Conservation (phyloP, 2,113 vertebrate genomes). For the Abramis brama region DNA sequence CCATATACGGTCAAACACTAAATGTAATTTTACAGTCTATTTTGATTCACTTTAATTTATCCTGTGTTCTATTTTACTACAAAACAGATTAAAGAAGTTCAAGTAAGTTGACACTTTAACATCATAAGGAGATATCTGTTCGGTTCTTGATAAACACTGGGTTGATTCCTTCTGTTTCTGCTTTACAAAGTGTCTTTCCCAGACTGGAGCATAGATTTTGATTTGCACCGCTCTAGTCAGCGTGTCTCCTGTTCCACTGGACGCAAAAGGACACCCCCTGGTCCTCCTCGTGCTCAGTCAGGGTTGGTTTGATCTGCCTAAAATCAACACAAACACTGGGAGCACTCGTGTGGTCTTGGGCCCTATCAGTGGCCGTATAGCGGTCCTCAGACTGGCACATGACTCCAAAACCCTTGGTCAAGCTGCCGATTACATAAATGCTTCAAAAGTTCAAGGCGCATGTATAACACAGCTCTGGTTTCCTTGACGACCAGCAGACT, state of each 20-base stretch:
- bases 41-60: background rate
- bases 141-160: background rate
- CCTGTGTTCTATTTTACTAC: background rate
- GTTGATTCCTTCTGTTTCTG: background rate
- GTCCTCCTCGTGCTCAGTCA: slow-evolving; percentile 14
- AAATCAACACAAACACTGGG: slow-evolving; percentile 26
- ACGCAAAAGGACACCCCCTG: background rate
- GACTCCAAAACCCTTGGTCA: slow-evolving; percentile 55
- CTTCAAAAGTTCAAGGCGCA: slow-evolving; percentile 20
- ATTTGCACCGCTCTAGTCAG: background rate
- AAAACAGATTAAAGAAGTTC: background rate
- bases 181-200: background rate
- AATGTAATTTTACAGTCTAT: too few species aligned
- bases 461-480: slow-evolving; percentile 40
- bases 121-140: background rate
- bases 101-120: too few species aligned
- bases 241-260: background rate
- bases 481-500: slow-evolving; percentile 46
- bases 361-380: slow-evolving; percentile 52
- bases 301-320: slow-evolving; percentile 6
- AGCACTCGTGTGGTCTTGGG: slow-evolving; percentile 46
- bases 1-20: too few species aligned
- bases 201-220: background rate
- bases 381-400: slow-evolving; percentile 62
- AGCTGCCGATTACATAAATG: slow-evolving; percentile 53